Base-by-base conservation (phyloP, 2,888 invertebrate species). In the Panzeria rudis region DNA sequence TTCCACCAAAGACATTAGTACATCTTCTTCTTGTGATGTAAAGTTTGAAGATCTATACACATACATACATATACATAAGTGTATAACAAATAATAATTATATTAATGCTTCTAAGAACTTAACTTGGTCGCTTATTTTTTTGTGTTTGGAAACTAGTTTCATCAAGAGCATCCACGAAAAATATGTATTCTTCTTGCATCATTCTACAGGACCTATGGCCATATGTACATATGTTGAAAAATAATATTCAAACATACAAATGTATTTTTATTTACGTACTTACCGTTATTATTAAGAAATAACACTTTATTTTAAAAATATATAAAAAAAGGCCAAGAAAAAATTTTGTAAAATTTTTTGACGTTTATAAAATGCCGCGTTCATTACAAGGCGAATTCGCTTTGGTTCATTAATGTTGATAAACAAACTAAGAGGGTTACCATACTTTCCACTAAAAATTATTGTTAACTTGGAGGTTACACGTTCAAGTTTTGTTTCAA, bases 21-120 rank as follows among this genome's bases (percentile, higher is more conserved):
- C 29, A 59, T 59, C 17, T 59, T 59, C 32, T n/a, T 59, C 59
- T 32, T 59, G 59, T 1, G 32, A 59, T 59, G 59, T 59, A 15
- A 59, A 59, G 59, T 59, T 59, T 17, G 59, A 25, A 17, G 59
- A 56, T 17, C 17, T 59, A 32, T 9, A 59, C 32, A 59, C 8
- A 20, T 15, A 25, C 13, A 32, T 9, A 59, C 32, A 59, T 7
- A 20, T 15, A 25, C 13, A 6, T 15, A 6, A 15, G 29, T 29
- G 29, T 29, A 29, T 29, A 29, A 29, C 5, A 29, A 29, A 29
- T 29, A 29, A 13, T 52, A 32, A 47, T 47, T 23, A 11, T 11
- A 9, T 13, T 23, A 29, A 38, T 61, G 11, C 32, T 32, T 61
- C 38, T 38, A 38, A 38, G 11, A 1, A 20, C n/a, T 38, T 61